Evolutionary conservation across 2,888 invertebrate species (phyloP).

Genomic region (Myopa testacea): DNA sequence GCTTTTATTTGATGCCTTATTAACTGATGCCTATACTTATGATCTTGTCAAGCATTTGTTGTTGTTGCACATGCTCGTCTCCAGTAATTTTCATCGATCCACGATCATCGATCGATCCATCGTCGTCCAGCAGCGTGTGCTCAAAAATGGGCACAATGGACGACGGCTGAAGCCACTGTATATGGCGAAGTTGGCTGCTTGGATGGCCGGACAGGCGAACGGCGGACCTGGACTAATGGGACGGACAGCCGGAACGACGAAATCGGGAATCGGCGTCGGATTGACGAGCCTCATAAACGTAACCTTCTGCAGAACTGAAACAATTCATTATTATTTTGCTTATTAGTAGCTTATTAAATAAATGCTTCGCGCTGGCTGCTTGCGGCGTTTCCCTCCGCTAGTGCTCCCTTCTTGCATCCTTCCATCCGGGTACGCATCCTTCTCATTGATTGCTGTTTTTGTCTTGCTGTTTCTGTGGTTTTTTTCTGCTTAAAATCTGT

Average conservation of each 20-base stretch:
- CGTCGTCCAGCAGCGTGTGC: neutral
- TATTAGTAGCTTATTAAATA: conserved; percentile 33
- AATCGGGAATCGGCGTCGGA: conserved; percentile 37
- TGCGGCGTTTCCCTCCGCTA: neutral
- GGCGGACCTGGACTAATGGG: neutral
- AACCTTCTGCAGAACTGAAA: conserved; percentile 14
- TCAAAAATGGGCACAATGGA: conserved; percentile 1
- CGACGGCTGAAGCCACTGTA: conserved; percentile 6
- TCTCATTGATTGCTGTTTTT: neutral
- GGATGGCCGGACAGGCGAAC: neutral
- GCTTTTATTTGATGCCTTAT: conserved; percentile 28
- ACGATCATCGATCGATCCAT: conserved; percentile 14
- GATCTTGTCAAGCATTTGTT: conserved; percentile 20
- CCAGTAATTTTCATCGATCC: conserved; percentile 17
- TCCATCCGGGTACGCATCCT: neutral
- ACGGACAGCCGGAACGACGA: conserved; percentile 31
- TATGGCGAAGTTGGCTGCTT: neutral
- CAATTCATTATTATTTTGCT: conserved; percentile 29
- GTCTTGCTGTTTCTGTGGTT: neutral
- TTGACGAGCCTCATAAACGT: conserved; percentile 45
- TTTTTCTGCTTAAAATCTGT: neutral
- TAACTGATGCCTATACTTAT: conserved; percentile 28
- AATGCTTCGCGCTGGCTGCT: conserved; percentile 8
- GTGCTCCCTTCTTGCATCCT: neutral
- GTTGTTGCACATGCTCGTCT: neutral